Evolutionary conservation across 2,113 vertebrate species (phyloP).

Genomic region (Lepus europaeus): DNA sequence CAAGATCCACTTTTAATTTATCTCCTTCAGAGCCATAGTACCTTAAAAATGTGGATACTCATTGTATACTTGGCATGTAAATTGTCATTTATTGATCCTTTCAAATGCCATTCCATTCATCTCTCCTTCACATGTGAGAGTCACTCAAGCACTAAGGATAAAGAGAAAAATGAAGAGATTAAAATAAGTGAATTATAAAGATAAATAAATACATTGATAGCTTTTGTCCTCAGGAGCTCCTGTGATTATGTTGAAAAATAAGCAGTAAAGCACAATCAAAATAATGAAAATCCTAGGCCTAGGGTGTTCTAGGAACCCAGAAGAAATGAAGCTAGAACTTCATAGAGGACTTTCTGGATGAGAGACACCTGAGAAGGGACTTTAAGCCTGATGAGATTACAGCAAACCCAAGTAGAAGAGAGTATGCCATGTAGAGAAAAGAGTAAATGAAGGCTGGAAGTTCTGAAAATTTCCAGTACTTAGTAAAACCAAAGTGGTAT

Average conservation of each 20-base stretch:
- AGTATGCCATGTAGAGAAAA: not conserved
- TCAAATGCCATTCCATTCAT: not conserved
- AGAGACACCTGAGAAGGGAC: not conserved
- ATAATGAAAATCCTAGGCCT: not conserved
- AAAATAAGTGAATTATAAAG: not conserved
- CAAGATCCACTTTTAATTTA: not conserved
- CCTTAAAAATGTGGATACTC: not conserved
- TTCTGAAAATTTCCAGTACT: not conserved
- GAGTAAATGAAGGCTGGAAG: not conserved
- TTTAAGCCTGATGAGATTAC: not conserved
- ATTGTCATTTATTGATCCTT: not conserved
- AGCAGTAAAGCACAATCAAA: not conserved
- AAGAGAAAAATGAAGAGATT: not conserved
- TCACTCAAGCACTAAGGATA: not conserved
- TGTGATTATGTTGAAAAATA: not conserved
- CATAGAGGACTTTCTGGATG: not conserved
- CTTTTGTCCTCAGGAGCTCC: not conserved
- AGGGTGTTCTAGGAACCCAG: not conserved
- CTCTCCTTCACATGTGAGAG: not conserved
- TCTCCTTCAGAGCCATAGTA: not conserved
- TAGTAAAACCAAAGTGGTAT: not conserved
- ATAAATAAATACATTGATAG: not conserved
- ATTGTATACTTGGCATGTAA: not conserved
- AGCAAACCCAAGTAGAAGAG: not conserved
- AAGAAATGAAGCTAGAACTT: not conserved